Evolutionary conservation across 2,888 invertebrate species (phyloP).

Genomic region (Aplocera efformata): DNA sequence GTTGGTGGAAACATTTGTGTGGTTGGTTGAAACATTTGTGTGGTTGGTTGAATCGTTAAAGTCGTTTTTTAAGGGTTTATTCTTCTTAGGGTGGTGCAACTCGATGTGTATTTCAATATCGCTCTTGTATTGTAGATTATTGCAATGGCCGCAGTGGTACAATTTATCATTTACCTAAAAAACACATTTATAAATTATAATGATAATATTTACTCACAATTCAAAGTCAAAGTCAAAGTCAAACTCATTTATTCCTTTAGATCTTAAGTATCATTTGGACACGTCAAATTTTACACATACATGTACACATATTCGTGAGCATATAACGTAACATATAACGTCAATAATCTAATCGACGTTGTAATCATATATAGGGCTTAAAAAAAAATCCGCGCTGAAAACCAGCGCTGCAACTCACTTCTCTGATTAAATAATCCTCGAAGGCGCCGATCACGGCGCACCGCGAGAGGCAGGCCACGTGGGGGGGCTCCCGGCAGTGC

Average conservation of each 20-base stretch:
- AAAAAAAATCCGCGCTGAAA: too few relatives aligned
- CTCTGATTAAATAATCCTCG: conserved; percentile 20
- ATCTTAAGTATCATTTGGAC: too few relatives aligned
- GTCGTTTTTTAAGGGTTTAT: neutral
- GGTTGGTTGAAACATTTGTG: neutral
- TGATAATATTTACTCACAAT: too few relatives aligned
- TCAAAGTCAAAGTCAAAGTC: too few relatives aligned
- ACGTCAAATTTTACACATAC: too few relatives aligned
- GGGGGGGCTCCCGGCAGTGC: conserved; percentile 11
- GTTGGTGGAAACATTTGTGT: neutral
- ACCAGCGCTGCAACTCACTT: conserved; percentile 17
- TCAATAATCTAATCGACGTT: too few relatives aligned
- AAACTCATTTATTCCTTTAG: too few relatives aligned
- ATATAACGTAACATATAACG: too few relatives aligned
- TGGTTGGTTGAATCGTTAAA: neutral
- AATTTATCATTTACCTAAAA: conserved; percentile 38
- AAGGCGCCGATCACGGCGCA: conserved; percentile 17
- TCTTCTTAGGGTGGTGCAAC: conserved; percentile 12
- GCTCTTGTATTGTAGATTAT: conserved; percentile 28
- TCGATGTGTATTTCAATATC: conserved; percentile 13
- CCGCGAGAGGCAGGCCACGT: conserved; percentile 1
- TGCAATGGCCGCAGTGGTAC: conserved; percentile 47
- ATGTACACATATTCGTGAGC: too few relatives aligned
- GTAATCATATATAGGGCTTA: too few relatives aligned
- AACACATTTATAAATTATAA: conserved; percentile 25